Evolutionary conservation across 2,888 invertebrate species (phyloP), one percentile per base, ranked within the genome.

Genomic region (Melikaiella ostensackeni): DNA sequence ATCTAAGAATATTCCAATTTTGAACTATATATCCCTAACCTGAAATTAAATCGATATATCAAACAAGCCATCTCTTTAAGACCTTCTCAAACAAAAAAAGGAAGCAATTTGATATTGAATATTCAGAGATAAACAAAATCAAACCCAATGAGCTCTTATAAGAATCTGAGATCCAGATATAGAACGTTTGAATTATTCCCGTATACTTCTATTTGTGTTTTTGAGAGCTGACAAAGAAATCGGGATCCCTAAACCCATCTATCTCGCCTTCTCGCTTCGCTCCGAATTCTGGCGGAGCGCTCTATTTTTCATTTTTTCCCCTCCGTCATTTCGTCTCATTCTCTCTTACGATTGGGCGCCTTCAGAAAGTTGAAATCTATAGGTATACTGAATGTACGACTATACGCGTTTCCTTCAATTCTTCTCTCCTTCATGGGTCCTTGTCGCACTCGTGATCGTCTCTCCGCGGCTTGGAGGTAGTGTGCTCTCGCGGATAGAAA

Each of bases 401-500:
- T 59, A 59, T 27, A 24, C 46, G 38, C 19, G 66, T 13, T 70
- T 70, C 70, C 70, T 70, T 70, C 50, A 30, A 70, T 50, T 50
- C 30, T 50, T 50, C 63, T 59, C 73, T 77, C 74, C 73, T 50
- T 61, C 50, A 70, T 33, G 38, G 46, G 75, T 76, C 55, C 46
- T 59, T 76, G 13, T 59, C 57, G 57, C 57, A 27, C 57, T 59
- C 57, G 13, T 21, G 21, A 50, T 59, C 57, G 57, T 27, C 21
- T 27, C 57, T 6, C 11, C 50, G 50, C 50, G 50, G 5, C 57
- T 13, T 73, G 50, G 61, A 62, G 64, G 46, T 70, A 61, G 50
- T 70, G 50, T 70, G 50, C 64, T 64, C 64, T 64, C 38, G 64
- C 82, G 85, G 84, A 83, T 86, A 86, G 85, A 86, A 87, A 87